Base-by-base conservation (phyloP, 2,113 vertebrate genomes). In the Gymnorhina tibicen region DNA sequence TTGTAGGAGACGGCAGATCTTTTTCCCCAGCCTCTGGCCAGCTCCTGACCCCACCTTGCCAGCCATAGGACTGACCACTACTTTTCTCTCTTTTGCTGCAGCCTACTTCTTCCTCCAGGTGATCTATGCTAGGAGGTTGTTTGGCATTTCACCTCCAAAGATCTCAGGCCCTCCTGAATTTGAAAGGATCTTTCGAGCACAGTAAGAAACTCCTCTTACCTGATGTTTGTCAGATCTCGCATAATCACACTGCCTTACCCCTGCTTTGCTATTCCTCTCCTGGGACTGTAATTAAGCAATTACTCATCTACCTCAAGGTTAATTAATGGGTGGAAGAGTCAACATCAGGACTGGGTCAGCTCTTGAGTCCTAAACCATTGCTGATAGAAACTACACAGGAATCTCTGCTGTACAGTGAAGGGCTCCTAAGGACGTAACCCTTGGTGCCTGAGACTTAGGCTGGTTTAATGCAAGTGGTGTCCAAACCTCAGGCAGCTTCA, bases 91-190 rank as follows among this genome's bases (percentile, higher is more conserved):
- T 86, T 79, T 89, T 64, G 44, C 39, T 94, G 83, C 93, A 99
- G 99, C 98, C 11, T 99, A 99, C 92, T 99, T 99, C 97, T 98
- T 98, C 41, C 97, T 99, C 32, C 98, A 99, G 98, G 99, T 99
- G 69, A 99, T 99, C 78, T 95, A 97, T 3, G 98, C 98, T 37
- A 97, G 99, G 86, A 98, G 99, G 39, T 96, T 91, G 52, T 98
- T 98, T 73, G 97, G 97, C 0, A 95, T 99, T 68, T 96, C 98
- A 9, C 99, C 99, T 3, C 99, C 99, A 2, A 78, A 96, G 85
- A 98, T 97, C 23, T 80, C 96, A 3, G 99, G 99, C 16, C 98
- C 98, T 2, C 98, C 98, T 2, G 98, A 98, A 87, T 99, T 99
- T 85, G 97, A 99, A 74, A 97, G 99, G 37, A 66, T 99, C 93